Evolutionary conservation across 2,797 vertebrate species (phyloP), one percentile per base, ranked within the genome.

Genomic region (Fringilla coelebs): DNA sequence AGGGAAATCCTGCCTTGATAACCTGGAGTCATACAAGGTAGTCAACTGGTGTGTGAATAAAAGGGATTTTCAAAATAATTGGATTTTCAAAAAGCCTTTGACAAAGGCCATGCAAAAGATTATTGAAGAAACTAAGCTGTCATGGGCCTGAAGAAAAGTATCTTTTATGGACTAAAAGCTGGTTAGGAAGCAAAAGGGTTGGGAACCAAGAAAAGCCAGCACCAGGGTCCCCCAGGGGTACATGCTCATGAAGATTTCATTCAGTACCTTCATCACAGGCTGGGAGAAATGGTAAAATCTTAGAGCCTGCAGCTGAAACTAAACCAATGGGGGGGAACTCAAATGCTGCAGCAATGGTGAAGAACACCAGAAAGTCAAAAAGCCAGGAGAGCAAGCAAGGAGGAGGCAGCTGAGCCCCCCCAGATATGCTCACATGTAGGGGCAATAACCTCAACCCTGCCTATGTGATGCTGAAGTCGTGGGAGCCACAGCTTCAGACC

Each of bases 21-120:
- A 80, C 22, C n/a, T 71, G 45, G 17, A 90, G 34, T 22, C 4
- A 0, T 29, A 28, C 0, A 6, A 73, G 10, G 66, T 38, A 32
- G 36, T 71, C 76, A 57, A 41, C 3, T 46, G 63, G 48, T 3
- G 2, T 25, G 19, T 16, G 66, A 80, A 58, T 32, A 49, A 91
- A 78, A 91, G 18, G 45, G 66, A 75, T 75, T 88, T 85, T 68
- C 55, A 76, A 74, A 95, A 81, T 68, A 78, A 91, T 8, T 75
- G 78, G 67, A 71, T 87, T 94, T 92, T 91, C 85, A 78, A 60
- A 89, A 63, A 73, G 65, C 61, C 13, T 77, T 71, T 67, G 41
- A 52, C 49, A 71, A 77, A 80, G 62, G 29, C 63, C 28, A 22
- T 2, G 1, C 2, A 3, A 73, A 89, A 77, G 31, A 66, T 72